phyloP scores from a whole-genome alignment of 2,888 invertebrate genomes.

The Osmoderma eremita region DNA sequence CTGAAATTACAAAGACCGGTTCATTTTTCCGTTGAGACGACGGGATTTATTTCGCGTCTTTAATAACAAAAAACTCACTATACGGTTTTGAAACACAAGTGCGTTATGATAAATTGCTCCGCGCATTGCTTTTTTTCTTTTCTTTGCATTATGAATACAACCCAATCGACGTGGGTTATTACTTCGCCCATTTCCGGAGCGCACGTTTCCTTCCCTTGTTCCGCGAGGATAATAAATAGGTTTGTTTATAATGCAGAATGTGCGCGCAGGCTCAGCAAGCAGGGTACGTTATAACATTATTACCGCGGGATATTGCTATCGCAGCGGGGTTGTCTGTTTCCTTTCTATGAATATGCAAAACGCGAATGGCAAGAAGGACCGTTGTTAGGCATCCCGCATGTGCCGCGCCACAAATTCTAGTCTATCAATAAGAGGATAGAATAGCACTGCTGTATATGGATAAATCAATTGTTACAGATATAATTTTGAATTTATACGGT shows the following conservation, averaged over 20 bases:
- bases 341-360: no score
- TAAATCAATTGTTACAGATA: no score
- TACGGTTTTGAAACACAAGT: not conserved
- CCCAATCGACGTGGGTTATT: constrained; percentile 33
- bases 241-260: constrained; percentile 46
- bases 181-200: constrained; percentile 24
- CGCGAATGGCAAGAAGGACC: not conserved
- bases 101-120: not conserved
- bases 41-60: no score
- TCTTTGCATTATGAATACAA: constrained; percentile 31
- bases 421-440: no score
- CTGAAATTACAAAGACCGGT: no score
- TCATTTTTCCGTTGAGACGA: no score
- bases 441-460: no score
- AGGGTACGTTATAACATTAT: constrained; percentile 19
- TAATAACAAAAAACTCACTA: no score
- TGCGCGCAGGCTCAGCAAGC: constrained; percentile 26
- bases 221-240: constrained; percentile 44
- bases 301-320: constrained; percentile 16
- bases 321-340: not conserved
- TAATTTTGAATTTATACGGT: no score
- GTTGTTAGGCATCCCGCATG: not conserved
- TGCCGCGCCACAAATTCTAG: no score
- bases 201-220: constrained; percentile 28
- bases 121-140: constrained; percentile 14